Base-by-base conservation (phyloP, 2,113 vertebrate species). In the Carassius gibelio region DNA sequence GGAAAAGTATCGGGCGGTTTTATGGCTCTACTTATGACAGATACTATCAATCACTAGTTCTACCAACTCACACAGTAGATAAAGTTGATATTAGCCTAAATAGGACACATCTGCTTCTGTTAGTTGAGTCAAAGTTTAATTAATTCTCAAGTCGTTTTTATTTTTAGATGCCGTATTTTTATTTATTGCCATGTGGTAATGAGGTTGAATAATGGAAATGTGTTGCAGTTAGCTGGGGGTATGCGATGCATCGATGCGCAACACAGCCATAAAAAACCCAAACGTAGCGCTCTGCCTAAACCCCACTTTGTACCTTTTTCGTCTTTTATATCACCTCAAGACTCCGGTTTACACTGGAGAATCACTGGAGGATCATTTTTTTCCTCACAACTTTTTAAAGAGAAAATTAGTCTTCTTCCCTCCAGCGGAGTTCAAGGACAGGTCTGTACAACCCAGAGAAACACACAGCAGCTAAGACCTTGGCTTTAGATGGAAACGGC, bases 21-120 rank as follows among this genome's bases (percentile, higher is more conserved):
- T 90, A 91, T 88, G 89, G 90, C 90, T 86, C 87, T 83, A 90
- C 86, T 89, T 84, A 87, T 93, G 93, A 93, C 93, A 95, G 93
- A 94, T 75, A 86, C 92, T 89, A 94, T 94, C 94, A 94, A 94
- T 95, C 93, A 93, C 92, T 94, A 94, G 93, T 94, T 94, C 88
- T 89, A 88, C 76, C 91, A 91, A 89, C 92, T 94, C 92, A 91
- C 93, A 93, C 30, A 57, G 50, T 71, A 93, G 92, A 92, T 93
- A 89, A 93, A 93, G 94, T 94, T 94, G 93, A 94, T 94, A 93
- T 94, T 94, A 94, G 92, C 90, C 90, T 94, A 95, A 95, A 95
- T 95, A 94, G 94, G 94, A 94, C 94, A 94, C 93, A 95, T 94
- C 94, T 94, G 95, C 94, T 95, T 95, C 93, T 93, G 92, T 92